Evolutionary conservation across 2,113 vertebrate genomes (phyloP).

Genomic region (Sapajus apella): DNA sequence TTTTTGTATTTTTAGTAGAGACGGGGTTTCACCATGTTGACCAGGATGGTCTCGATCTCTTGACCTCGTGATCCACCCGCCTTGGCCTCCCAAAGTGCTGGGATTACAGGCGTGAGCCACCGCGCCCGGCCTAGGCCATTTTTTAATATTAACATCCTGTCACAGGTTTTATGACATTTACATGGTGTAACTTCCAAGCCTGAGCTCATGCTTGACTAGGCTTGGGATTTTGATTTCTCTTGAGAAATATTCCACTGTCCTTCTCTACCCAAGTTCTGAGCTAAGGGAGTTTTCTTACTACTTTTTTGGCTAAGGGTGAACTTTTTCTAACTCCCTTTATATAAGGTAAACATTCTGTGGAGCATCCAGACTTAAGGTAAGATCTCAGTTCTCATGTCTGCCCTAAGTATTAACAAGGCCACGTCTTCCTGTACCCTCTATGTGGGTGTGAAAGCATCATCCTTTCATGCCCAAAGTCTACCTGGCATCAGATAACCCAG

Average conservation of each 20-base stretch:
- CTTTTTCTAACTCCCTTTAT: not conserved
- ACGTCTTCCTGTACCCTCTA: not conserved
- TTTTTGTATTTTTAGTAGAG: too few species aligned
- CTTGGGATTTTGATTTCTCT: not conserved
- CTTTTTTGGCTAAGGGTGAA: not conserved
- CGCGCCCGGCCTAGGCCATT: not conserved
- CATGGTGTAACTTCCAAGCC: not conserved
- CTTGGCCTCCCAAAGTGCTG: too few species aligned
- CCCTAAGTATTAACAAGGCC: not conserved
- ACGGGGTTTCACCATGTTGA: too few species aligned
- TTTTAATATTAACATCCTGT: not conserved
- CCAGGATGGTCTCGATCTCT: too few species aligned
- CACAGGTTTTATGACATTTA: not conserved
- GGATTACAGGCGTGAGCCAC: too few species aligned
- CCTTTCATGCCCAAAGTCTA: not conserved
- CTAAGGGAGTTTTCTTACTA: not conserved
- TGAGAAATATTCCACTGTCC: not conserved
- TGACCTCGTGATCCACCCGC: too few species aligned
- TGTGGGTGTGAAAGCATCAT: not conserved
- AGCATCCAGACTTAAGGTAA: not conserved
- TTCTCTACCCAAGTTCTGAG: not conserved
- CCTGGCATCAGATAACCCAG: not conserved
- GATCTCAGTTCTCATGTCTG: not conserved
- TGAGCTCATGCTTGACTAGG: not conserved
- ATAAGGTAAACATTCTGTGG: not conserved